Base-by-base conservation (phyloP, 2,797 vertebrate species). In the Sebastes alutus region DNA sequence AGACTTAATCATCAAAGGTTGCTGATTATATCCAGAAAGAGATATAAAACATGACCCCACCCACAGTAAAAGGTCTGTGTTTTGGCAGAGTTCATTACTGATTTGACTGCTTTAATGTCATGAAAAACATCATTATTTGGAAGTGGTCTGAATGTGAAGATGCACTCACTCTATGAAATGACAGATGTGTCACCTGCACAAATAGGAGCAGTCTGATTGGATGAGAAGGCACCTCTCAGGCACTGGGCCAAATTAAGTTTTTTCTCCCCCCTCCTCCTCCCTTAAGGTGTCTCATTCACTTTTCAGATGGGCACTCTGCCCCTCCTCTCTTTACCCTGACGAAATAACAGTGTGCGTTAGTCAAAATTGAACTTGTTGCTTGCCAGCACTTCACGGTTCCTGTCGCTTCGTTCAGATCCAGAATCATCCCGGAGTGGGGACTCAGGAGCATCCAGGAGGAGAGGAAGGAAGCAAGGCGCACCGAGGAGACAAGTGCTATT, bases 331-430 rank as follows among this genome's bases (percentile, higher is more conserved):
- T 54, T 54, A 90, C 95, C 88, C 93, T 93, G 97, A 97, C 97
- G 97, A 97, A 97, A 97, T 97, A 96, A 96, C 95, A 95, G 96
- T 93, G 96, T 96, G 96, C 95, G 96, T 96, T 95, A 90, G 92
- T 94, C 95, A 95, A 95, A 97, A 96, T 96, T 97, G 95, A 97
- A 96, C 96, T 97, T 96, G 95, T 95, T 96, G 94, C 94, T 94
- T 90, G 91, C 94, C 93, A 93, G 89, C 88, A 87, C 94, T 95
- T 93, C 89, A 87, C 89, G 91, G 86, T 93, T 89, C 88, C 94
- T 93, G 88, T 84, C 90, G 90, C 91, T 85, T 76, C 87, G 83
- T 80, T 93, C 93, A 92, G 87, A 89, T 58, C 88, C 89, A 90
- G 90, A 90, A 89, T 82, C 89, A 69, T 84, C 86, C 78, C 68